Base-by-base conservation (phyloP, 2,113 vertebrate genomes). In the Sakesphorus luctuosus region DNA sequence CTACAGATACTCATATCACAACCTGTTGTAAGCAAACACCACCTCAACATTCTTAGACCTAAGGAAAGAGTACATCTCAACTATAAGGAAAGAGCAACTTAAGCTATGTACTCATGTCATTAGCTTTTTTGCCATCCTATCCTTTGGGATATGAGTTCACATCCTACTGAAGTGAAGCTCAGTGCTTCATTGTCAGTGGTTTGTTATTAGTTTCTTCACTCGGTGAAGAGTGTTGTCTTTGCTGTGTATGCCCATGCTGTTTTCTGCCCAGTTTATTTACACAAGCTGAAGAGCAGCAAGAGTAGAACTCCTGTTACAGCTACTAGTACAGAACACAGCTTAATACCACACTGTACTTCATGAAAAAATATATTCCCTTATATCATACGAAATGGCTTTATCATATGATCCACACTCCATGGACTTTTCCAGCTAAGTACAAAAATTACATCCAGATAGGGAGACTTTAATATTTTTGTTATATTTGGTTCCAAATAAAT, bases 171-270 rank as follows among this genome's bases (percentile, higher is more conserved):
- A 90, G 21, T 71, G 84, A 88, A 88, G 78, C 50, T 75, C 29
- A 20, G 50, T 62, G 26, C 91, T 94, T 92, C 76, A 82, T 86
- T 89, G 89, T 92, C 76, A 93, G 83, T 71, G 59, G 68, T 88
- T 86, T 94, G 43, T 55, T 90, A 43, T 38, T 50, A 53, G 58
- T 69, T 94, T 89, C 88, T 96, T 94, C 87, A 78, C 62, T 92
- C 38, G 16, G 52, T 91, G 84, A 91, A 94, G 89, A 94, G 67
- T 11, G 49, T 43, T 88, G 78, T 84, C 81, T 78, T 71, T 93
- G 63, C 46, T 94, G 50, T 77, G 23, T 38, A 25, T 24, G 38
- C 68, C 65, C 31, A 7, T 66, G 65, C 31, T 35, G 26, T 94
- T 82, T 94, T 71, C 84, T 81, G 49, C 77, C 52, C 49, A 50